Conservation (phyloP, 2,888 invertebrate species). For the Cephonodes hylas region DNA sequence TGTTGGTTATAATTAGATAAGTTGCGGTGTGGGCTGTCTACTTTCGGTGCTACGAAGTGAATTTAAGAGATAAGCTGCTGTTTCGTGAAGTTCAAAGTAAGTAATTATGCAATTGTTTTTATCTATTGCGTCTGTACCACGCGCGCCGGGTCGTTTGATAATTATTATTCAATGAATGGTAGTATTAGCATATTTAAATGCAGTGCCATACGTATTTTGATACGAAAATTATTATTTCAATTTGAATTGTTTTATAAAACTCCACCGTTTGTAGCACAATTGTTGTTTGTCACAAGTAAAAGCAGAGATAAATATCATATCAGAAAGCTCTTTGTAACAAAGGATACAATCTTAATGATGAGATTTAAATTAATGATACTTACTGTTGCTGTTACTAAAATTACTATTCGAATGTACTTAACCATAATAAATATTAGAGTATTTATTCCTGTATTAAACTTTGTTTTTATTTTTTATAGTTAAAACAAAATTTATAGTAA, state of each 20-base stretch:
- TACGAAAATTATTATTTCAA: neutral
- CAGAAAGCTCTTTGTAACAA: neutral
- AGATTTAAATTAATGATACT: neutral
- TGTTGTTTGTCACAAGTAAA: neutral
- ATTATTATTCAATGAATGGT: neutral
- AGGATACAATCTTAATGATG: neutral
- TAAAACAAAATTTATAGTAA: no score
- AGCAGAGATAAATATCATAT: neutral
- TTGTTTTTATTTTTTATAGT: no score
- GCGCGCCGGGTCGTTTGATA: neutral
- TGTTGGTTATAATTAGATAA: neutral
- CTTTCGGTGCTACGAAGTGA: conserved; percentile 8
- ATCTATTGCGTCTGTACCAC: conserved; percentile 21
- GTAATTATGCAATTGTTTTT: conserved; percentile 40
- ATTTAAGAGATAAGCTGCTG: conserved; percentile 30
- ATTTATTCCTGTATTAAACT: no score
- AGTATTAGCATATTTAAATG: neutral
- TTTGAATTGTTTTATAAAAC: no score
- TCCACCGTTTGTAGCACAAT: no score
- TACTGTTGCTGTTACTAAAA: neutral
- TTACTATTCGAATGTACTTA: no score
- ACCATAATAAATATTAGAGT: no score
- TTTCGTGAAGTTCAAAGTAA: conserved; percentile 40
- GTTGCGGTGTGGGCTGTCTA: neutral
- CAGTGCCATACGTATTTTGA: neutral